These are phyloP conservation scores for Phyllotreta cruciferae DNA, from an alignment of 2,888 invertebrate species.

Conservation along the genomic window DNA sequence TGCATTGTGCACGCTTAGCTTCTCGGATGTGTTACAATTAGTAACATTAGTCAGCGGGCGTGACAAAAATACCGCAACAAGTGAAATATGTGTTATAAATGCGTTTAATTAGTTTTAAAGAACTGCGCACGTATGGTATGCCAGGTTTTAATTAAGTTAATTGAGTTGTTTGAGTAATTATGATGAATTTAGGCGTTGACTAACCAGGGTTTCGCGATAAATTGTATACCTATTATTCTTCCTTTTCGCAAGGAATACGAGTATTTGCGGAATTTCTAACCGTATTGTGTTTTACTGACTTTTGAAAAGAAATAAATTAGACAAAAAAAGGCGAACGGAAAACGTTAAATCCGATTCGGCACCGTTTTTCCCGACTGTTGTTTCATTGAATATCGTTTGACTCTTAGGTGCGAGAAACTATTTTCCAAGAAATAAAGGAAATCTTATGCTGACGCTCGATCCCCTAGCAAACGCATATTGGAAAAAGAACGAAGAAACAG, in stretches of 20 bases:
- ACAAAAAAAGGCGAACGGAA: not conserved
- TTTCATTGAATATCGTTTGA: conserved; percentile 23
- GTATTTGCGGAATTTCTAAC: too few species aligned
- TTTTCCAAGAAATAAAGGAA: conserved; percentile 26
- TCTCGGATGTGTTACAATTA: conserved; percentile 9
- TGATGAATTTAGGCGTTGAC: too few species aligned
- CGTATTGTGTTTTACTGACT: conserved; percentile 2
- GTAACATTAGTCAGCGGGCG: conserved; percentile 13
- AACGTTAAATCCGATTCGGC: conserved; percentile 3
- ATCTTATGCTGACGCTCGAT: conserved; percentile 19
- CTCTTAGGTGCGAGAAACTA: conserved; percentile 24
- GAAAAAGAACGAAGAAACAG: not conserved
- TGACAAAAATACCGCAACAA: conserved; percentile 18
- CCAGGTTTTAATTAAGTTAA: too few species aligned
- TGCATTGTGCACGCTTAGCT: not conserved
- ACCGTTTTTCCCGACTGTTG: conserved; percentile 8
- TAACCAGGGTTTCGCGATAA: too few species aligned
- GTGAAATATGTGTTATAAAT: not conserved
- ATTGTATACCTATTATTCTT: too few species aligned
- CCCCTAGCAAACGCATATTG: conserved; percentile 13
- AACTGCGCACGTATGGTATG: too few species aligned
- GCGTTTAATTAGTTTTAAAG: too few species aligned
- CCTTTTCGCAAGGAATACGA: too few species aligned
- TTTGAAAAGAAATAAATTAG: conserved; percentile 12
- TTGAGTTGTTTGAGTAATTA: too few species aligned